Evolutionary conservation across 2,113 vertebrate species (phyloP).

Genomic region (Arothron firmamentum): DNA sequence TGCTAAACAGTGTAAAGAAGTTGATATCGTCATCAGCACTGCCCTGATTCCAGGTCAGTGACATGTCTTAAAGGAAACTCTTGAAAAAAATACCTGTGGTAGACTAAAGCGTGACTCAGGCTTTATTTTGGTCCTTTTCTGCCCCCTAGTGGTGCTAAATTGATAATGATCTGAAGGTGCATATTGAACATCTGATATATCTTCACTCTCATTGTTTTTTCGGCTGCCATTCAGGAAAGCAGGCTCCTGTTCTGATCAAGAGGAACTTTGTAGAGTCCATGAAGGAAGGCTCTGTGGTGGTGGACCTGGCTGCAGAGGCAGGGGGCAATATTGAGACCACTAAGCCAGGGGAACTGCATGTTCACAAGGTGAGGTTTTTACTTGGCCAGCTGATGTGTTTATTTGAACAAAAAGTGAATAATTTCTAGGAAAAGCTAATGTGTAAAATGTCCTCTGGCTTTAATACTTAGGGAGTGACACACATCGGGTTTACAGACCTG

Average conservation of each 20-base stretch:
- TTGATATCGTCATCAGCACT: slow-evolving; percentile 71
- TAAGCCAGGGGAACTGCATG: slow-evolving; percentile 53
- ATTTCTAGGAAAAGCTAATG: background rate
- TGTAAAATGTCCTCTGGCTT: slow-evolving; percentile 8
- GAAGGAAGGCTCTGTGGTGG: slow-evolving; percentile 70
- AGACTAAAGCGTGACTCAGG: background rate
- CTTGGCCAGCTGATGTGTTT: background rate
- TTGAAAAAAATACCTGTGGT: too few species aligned
- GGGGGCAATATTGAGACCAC: slow-evolving; percentile 76
- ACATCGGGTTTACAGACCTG: slow-evolving; percentile 79
- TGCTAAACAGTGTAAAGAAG: slow-evolving; percentile 72
- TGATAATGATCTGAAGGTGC: background rate
- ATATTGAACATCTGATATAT: background rate
- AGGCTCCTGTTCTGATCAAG: slow-evolving; percentile 65
- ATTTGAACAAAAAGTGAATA: background rate
- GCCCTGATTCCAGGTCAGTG: slow-evolving; percentile 76
- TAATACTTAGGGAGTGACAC: slow-evolving; percentile 78
- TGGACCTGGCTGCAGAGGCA: slow-evolving; percentile 72
- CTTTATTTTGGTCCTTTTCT: background rate
- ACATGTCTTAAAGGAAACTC: background rate
- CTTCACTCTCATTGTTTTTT: background rate
- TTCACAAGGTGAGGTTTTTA: slow-evolving; percentile 60
- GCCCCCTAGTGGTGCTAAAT: background rate
- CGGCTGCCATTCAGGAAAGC: slow-evolving; percentile 51
- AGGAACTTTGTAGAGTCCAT: slow-evolving; percentile 67